A percentile compares a stretch with the other conserved stretches of the same genome.
Evolutionary conservation across 2,113 vertebrate species (phyloP).

Genomic region (Erythrocercus mccallii): DNA sequence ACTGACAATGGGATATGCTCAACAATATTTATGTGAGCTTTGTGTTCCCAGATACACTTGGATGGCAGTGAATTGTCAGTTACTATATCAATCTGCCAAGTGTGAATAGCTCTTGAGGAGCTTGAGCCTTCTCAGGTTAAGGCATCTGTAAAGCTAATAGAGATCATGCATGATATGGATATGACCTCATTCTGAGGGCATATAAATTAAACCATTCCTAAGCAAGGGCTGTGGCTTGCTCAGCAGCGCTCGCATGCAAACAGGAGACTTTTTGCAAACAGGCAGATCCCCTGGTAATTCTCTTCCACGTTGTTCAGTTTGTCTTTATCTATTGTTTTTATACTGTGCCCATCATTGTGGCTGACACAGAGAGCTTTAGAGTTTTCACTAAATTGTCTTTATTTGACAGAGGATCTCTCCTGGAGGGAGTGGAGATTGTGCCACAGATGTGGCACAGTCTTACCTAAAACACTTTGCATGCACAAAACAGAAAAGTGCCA

Average conservation of each 20-base stretch:
- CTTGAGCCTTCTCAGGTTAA: conserved; percentile 71
- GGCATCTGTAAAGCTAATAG: conserved; percentile 68
- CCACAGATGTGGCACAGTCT: not conserved
- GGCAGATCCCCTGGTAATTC: not conserved
- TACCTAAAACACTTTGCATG: not conserved
- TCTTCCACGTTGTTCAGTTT: not conserved
- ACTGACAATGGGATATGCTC: conserved; percentile 74
- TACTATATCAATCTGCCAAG: conserved; percentile 81
- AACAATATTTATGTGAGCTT: conserved; percentile 81
- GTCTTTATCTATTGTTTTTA: not conserved
- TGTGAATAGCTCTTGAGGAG: conserved; percentile 73
- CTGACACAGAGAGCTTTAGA: not conserved
- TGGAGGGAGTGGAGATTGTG: not conserved
- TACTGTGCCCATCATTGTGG: not conserved
- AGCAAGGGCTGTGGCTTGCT: not conserved
- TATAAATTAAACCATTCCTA: conserved; percentile 71
- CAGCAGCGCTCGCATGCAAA: conserved; percentile 29
- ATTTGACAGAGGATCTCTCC: not conserved
- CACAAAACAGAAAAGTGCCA: not conserved
- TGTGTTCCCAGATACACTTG: conserved; percentile 76
- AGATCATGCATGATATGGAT: conserved; percentile 71
- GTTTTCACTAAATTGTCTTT: not conserved
- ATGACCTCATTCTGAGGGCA: conserved; percentile 74
- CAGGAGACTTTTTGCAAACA: not conserved
- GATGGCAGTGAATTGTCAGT: conserved; percentile 77